Conservation (phyloP, 2,113 vertebrate genomes). For the Pomatorhinus ruficollis region DNA sequence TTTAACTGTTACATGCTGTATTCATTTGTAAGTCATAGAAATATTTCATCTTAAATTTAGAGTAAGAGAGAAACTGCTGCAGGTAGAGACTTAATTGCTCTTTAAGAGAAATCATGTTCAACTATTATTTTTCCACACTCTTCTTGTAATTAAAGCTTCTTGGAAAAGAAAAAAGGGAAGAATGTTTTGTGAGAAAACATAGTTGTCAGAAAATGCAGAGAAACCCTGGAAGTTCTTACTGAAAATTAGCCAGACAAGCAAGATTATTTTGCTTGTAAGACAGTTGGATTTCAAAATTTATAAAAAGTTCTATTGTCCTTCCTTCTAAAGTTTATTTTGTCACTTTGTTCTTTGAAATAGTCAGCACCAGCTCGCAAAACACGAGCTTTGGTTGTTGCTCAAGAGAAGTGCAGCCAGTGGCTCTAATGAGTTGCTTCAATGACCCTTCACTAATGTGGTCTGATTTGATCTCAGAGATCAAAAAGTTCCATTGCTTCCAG, state of each 20-base stretch:
- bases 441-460: slow-evolving; percentile 35
- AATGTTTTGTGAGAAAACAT: background rate
- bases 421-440: background rate
- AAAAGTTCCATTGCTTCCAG: slow-evolving; percentile 24
- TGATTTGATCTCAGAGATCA: slow-evolving; percentile 31
- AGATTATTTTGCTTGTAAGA: background rate
- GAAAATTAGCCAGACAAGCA: background rate
- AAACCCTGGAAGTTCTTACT: background rate
- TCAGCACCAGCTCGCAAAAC: background rate
- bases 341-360: background rate
- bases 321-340: background rate
- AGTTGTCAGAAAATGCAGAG: background rate
- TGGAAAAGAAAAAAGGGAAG: background rate
- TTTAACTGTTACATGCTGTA: background rate
- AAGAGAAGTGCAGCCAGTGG: background rate
- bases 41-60: background rate
- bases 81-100: background rate
- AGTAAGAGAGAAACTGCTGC: background rate
- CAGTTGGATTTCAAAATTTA: background rate
- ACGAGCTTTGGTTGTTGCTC: background rate
- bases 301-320: background rate
- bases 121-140: background rate
- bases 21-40: background rate
- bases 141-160: background rate
- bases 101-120: background rate